Evolutionary conservation across 2,797 vertebrate genomes (phyloP).

Genomic region (Epinephelus coioides): DNA sequence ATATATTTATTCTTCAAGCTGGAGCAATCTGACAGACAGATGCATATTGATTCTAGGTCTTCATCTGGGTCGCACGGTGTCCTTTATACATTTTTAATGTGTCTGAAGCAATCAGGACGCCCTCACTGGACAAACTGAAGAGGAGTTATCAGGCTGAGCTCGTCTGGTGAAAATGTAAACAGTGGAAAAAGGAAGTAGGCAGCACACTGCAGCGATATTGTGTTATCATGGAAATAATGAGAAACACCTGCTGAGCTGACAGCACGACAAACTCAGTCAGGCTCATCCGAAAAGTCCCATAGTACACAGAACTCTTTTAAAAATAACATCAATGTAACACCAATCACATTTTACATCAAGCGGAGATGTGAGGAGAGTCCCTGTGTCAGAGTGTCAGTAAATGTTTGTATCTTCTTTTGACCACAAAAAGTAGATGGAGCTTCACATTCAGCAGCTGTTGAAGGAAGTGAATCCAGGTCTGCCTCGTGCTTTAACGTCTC

Average conservation of each 20-base stretch:
- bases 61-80: no score
- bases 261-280: conserved; percentile 12
- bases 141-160: background rate
- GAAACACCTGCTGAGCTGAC: conserved; percentile 5
- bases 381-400: no score
- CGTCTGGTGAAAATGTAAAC: conserved; percentile 3
- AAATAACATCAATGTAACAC: no score
- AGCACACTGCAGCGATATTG: background rate
- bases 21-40: no score
- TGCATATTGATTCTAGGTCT: no score
- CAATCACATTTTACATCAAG: no score
- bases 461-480: background rate
- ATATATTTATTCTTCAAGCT: no score
- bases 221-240: background rate
- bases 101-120: background rate
- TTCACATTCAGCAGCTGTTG: background rate
- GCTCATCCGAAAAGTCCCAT: background rate
- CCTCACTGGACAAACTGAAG: background rate
- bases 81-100: conserved; percentile 3
- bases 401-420: no score
- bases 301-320: background rate
- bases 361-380: no score
- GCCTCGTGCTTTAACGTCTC: background rate
- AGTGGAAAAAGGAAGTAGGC: background rate
- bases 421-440: background rate